Percentiles rank a stretch among this genome's conserved stretches.
phyloP scores from a whole-genome alignment of 2,888 invertebrate genomes.

The Euzetes globulus region DNA sequence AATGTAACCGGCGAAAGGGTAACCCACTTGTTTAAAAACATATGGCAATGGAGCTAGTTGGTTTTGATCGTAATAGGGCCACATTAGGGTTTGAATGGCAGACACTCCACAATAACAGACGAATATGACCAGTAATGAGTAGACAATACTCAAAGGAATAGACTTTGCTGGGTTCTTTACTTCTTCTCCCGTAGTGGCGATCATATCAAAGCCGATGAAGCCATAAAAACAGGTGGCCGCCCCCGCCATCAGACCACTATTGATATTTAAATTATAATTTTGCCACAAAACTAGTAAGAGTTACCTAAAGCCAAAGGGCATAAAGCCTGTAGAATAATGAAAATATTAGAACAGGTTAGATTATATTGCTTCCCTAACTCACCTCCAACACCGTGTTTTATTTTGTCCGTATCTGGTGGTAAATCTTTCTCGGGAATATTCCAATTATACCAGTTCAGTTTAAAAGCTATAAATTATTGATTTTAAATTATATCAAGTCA shows the following conservation, averaged over 20 bases:
- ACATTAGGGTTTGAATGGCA: constrained; percentile 70
- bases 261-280: constrained; percentile 67
- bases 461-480: too few relatives aligned
- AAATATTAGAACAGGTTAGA: too few relatives aligned
- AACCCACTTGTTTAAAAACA: background rate
- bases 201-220: constrained; percentile 75
- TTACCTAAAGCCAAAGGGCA: too few relatives aligned
- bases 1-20: background rate
- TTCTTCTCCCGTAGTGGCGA: constrained; percentile 79
- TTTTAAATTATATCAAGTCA: too few relatives aligned
- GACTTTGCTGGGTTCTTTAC: constrained; percentile 57
- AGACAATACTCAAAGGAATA: constrained; percentile 57
- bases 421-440: too few relatives aligned
- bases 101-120: constrained; percentile 53
- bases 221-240: constrained; percentile 84
- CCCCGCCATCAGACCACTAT: constrained; percentile 50
- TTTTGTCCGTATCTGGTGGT: too few relatives aligned
- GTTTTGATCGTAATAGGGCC: constrained; percentile 60
- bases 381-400: too few relatives aligned
- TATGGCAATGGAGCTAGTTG: constrained; percentile 63
- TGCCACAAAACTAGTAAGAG: constrained; percentile 80
- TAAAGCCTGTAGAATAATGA: too few relatives aligned
- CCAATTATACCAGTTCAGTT: too few relatives aligned
- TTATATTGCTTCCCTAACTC: too few relatives aligned
- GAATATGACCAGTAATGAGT: background rate